These are phyloP conservation scores for Urechis unicinctus DNA, from an alignment of 2,888 invertebrate species.

Conservation along the genomic window DNA sequence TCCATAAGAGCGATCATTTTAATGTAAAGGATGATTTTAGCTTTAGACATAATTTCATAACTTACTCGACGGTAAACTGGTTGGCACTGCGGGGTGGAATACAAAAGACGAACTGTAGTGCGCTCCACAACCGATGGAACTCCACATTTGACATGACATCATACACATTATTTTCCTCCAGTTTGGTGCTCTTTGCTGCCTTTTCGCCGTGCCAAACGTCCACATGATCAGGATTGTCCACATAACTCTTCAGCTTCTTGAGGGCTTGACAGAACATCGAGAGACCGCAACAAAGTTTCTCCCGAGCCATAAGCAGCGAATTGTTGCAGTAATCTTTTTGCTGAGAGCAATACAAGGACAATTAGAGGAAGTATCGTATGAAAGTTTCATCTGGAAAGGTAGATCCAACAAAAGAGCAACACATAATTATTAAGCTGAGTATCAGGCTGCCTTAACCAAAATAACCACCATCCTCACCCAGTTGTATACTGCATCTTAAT, in stretches of 20 bases:
- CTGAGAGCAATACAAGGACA: constrained; percentile 5
- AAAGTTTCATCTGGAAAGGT: not conserved
- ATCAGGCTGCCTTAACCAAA: too few relatives aligned
- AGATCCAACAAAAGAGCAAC: too few relatives aligned
- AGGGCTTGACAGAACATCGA: constrained; percentile 91
- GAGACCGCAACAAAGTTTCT: constrained; percentile 89
- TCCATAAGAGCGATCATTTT: too few relatives aligned
- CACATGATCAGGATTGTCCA: constrained; percentile 92
- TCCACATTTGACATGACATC: constrained; percentile 53
- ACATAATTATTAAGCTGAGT: not conserved
- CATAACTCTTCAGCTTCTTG: constrained; percentile 72
- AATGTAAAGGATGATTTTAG: too few relatives aligned
- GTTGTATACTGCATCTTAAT: too few relatives aligned
- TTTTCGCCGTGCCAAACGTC: constrained; percentile 43
- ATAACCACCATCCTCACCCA: too few relatives aligned
- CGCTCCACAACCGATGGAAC: constrained; percentile 89
- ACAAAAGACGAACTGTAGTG: constrained; percentile 91
- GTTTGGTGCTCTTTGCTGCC: too few relatives aligned
- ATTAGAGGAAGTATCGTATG: not conserved
- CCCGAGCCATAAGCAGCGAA: constrained; percentile 86
- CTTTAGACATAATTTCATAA: not conserved
- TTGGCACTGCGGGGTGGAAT: constrained; percentile 65
- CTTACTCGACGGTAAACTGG: constrained; percentile 25
- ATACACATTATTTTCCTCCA: too few relatives aligned
- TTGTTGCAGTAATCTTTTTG: constrained; percentile 19